These are phyloP conservation scores for Aphyosemion australe DNA, from an alignment of 2,113 vertebrate genomes.

Conservation along the genomic window DNA sequence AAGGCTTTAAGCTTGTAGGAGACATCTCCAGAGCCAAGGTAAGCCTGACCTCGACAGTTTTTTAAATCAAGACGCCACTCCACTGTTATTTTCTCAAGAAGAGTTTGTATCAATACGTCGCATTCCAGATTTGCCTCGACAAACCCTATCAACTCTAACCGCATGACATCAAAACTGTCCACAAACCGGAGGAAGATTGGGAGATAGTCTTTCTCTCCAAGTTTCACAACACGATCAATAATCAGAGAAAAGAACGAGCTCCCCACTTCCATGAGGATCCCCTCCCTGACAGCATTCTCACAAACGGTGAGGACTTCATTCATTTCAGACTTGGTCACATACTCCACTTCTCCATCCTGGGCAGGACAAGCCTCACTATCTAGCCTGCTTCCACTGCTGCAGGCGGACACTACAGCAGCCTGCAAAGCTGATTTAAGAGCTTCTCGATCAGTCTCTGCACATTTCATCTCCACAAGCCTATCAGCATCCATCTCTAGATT, in stretches of 20 bases:
- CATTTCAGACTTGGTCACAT: slow-evolving; percentile 83
- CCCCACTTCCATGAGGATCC: slow-evolving; percentile 88
- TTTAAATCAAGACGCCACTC: slow-evolving; percentile 92
- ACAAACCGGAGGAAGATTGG: slow-evolving; percentile 91
- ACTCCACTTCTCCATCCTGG: slow-evolving; percentile 75
- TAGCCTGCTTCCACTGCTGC: slow-evolving; percentile 62
- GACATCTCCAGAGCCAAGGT: slow-evolving; percentile 88
- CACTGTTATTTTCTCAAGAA: slow-evolving; percentile 84
- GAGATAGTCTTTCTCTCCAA: slow-evolving; percentile 87
- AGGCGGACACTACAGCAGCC: slow-evolving; percentile 68
- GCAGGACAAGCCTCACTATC: slow-evolving; percentile 32
- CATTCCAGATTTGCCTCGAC: slow-evolving; percentile 85
- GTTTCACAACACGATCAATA: slow-evolving; percentile 87
- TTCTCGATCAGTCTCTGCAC: slow-evolving; percentile 78
- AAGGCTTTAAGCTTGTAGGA: slow-evolving; percentile 94
- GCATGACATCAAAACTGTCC: slow-evolving; percentile 90
- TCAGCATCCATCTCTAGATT: slow-evolving; percentile 77
- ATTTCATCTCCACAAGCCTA: slow-evolving; percentile 73
- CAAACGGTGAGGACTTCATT: slow-evolving; percentile 92
- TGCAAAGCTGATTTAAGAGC: slow-evolving; percentile 78
- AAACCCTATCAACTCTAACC: slow-evolving; percentile 91
- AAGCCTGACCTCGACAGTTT: slow-evolving; percentile 93
- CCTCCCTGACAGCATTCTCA: slow-evolving; percentile 87
- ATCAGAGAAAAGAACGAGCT: slow-evolving; percentile 92
- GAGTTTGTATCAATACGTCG: slow-evolving; percentile 82